phyloP scores from a whole-genome alignment of 2,888 invertebrate genomes.

The Bembecia ichneumoniformis region DNA sequence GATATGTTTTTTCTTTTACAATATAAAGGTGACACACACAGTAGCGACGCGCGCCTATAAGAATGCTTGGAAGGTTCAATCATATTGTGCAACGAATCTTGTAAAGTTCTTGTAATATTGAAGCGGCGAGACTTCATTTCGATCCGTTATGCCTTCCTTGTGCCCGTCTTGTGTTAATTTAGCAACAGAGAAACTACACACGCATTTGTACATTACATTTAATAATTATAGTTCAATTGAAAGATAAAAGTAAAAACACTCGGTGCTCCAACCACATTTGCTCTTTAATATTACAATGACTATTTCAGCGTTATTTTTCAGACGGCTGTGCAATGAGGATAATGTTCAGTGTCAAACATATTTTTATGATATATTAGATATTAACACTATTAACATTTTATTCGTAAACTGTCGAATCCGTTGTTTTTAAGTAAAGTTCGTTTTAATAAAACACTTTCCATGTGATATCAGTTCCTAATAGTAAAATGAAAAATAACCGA shows the following conservation, averaged over 20 bases:
- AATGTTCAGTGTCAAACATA: conserved; percentile 58
- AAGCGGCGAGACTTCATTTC: conserved; percentile 67
- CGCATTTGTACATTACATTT: conserved; percentile 28
- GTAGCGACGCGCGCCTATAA: conserved; percentile 54
- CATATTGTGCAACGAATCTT: conserved; percentile 73
- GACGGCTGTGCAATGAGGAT: conserved; percentile 68
- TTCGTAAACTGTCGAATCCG: conserved; percentile 51
- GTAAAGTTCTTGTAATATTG: conserved; percentile 72
- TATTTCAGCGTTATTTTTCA: conserved; percentile 60
- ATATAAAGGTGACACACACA: conserved; percentile 66
- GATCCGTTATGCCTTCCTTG: conserved; percentile 63
- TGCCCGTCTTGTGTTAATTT: conserved; percentile 58
- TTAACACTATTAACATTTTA: conserved; percentile 61
- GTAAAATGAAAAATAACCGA: conserved; percentile 21
- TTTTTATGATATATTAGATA: conserved; percentile 55
- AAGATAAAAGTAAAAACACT: not conserved
- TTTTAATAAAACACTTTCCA: no score
- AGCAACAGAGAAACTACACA: conserved; percentile 62
- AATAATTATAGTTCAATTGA: not conserved
- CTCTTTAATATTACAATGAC: conserved; percentile 72
- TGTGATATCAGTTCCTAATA: not conserved
- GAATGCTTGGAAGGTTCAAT: conserved; percentile 70
- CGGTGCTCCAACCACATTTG: conserved; percentile 18
- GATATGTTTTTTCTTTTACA: conserved; percentile 25
- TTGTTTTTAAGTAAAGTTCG: no score